These are phyloP conservation scores for Cisticola juncidis DNA, from an alignment of 2,113 vertebrate genomes.

Conservation along the genomic window DNA sequence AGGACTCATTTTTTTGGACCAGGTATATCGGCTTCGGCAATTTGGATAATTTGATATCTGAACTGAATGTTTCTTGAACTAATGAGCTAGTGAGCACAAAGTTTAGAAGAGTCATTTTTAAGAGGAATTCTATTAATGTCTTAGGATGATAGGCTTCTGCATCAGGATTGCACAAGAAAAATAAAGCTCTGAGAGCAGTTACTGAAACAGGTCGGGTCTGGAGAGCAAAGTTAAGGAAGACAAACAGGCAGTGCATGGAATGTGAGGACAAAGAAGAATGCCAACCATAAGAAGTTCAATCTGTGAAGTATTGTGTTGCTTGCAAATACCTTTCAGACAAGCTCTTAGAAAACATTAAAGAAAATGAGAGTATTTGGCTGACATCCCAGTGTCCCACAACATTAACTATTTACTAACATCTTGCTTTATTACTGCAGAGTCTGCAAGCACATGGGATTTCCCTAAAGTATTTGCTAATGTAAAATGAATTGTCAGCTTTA, in stretches of 20 bases:
- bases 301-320: slow-evolving; percentile 42
- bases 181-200: not conserved
- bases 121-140: not conserved
- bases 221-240: not conserved
- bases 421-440: slow-evolving; percentile 46
- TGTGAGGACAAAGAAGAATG: not conserved
- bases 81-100: not conserved
- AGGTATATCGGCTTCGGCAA: not conserved
- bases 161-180: not conserved
- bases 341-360: slow-evolving; percentile 63
- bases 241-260: not conserved
- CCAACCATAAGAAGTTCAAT: slow-evolving; percentile 7
- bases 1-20: not conserved
- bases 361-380: slow-evolving; percentile 61
- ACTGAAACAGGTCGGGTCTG: not conserved
- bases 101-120: not conserved
- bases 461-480: slow-evolving; percentile 58
- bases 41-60: not conserved
- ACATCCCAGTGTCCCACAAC: slow-evolving; percentile 51
- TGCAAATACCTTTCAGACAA: slow-evolving; percentile 52
- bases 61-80: not conserved
- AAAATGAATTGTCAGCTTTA: slow-evolving; percentile 68
- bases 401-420: slow-evolving; percentile 68
- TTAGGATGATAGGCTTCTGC: not conserved
- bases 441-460: slow-evolving; percentile 41